Evolutionary conservation across 2,888 invertebrate genomes (phyloP), one percentile per base, ranked within the genome.

Genomic region (Drosophila trichaetosa): DNA sequence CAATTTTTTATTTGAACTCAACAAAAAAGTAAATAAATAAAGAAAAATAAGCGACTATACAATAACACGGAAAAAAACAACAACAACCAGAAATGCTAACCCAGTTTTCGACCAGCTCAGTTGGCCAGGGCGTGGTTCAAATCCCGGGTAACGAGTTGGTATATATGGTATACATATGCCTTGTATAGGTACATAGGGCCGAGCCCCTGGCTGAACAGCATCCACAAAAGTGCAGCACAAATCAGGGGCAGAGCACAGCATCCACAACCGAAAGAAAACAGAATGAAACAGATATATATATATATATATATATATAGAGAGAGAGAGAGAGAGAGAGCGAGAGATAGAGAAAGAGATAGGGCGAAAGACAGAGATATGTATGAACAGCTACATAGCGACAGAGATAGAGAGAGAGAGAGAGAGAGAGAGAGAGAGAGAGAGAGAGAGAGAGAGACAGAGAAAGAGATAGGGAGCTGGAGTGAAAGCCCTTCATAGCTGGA

Each of bases 111-210:
- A 73, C 53, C 78, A 77, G 81, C 81, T 74, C 69, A 68, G 72
- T 87, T 85, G 83, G 88, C 69, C 87, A 87, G 87, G 87, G 87
- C 87, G 87, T 87, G 87, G 87, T 87, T 87, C 82, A 79, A 89
- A 87, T 90, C 86, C 86, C 86, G 89, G 86, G 90, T 90, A 87
- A 86, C 69, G 88, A 70, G 57, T 77, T 67, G 60, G 48, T 68
- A 48, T 59, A 54, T 69, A 49, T 61, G 42, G 51, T 65, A 65
- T 68, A 65, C 49, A 52, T 60, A 63, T 38, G 36, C n/a, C 18
- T 11, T 46, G 34, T n/a, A 54, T 51, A 63, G 48, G 62, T 68
- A 73, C 33, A 76, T 65, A 74, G 59, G 58, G 40, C 38, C 33
- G 62, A 34, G 36, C 42, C 46, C 40, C 49, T 33, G 67, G 69